Base-by-base conservation (phyloP, 2,888 invertebrate species). In the Mycalesis mineus region DNA sequence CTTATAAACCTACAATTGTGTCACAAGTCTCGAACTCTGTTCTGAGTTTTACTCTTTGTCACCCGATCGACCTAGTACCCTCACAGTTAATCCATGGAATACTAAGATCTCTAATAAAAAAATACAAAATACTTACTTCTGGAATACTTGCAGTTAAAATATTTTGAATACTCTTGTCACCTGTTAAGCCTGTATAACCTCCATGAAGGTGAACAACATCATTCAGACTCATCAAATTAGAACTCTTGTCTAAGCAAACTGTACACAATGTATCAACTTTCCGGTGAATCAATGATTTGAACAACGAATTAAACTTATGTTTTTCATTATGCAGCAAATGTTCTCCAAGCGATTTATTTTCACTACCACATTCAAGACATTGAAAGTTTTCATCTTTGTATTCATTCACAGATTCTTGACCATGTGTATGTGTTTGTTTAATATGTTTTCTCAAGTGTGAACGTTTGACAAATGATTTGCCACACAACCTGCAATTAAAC, bases 321-420 rank as follows among this genome's bases (percentile, higher is more conserved):
- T 86, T 89, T 44, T 88, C 88, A 14, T 84, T 65, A 65, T 89
- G 88, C 37, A 80, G 80, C 17, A 86, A 68, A 65, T 84, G 82
- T 15, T 70, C 50, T 1, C 70, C 67, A 8, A 78, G 74, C 44
- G 69, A 70, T 0, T 73, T 68, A 7, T 63, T 77, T 0, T 53
- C 42, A 3, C 65, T 53, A 0, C 75, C 76, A 63, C 88, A 89
- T 44, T 72, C 68, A 0, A 67, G 74, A 39, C 88, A 89, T 62
- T 69, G 69, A 60, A 81, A 87, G 22, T 67, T 65, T 6, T 64
- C 61, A 0, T 44, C 31, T 7, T 64, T 52, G n/a, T 11, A 31
- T 7, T 36, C 42, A 13, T 41, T 8, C 9, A 42, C 48, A 11
- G 53, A 28, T 6, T 47, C 39, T 14, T 36, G 9, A n/a, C 7